Evolutionary conservation across 2,113 vertebrate genomes (phyloP).

Genomic region (Notarius lentiginosus): DNA sequence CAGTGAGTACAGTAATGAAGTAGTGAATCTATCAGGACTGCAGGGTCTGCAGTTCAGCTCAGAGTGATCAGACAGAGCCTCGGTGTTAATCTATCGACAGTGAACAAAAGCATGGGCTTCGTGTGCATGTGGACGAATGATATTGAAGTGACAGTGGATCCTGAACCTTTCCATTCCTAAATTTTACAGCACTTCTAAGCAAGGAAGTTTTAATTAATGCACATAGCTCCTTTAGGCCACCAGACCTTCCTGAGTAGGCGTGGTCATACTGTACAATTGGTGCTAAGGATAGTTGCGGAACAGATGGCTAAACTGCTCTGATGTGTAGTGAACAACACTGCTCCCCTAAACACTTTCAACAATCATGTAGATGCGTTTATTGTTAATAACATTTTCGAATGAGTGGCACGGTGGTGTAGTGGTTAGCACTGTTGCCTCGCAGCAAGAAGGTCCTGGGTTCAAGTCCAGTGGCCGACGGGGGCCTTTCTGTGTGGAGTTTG

Average conservation of each 20-base stretch:
- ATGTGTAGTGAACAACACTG: background rate
- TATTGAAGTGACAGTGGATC: background rate
- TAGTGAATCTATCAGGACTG: constrained; percentile 1
- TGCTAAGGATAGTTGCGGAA: background rate
- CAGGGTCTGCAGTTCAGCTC: constrained; percentile 14
- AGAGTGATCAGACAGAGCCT: constrained; percentile 7
- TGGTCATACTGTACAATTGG: background rate
- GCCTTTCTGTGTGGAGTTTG: too few relatives aligned
- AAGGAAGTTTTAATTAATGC: background rate
- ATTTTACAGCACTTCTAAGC: background rate
- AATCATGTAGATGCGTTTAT: background rate
- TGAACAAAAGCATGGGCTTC: background rate
- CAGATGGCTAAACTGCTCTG: background rate
- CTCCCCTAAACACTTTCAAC: background rate
- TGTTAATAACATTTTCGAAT: too few relatives aligned
- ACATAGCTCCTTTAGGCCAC: constrained; percentile 18
- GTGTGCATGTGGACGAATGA: constrained; percentile 1
- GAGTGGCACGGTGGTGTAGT: too few relatives aligned
- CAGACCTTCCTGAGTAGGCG: background rate
- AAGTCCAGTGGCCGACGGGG: too few relatives aligned
- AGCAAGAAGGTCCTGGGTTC: too few relatives aligned
- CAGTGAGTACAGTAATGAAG: constrained; percentile 24
- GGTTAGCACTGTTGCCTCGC: too few relatives aligned
- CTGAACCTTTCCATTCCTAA: background rate
- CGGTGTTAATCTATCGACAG: background rate